These are phyloP conservation scores for Australoheros facetus DNA, from an alignment of 2,797 vertebrate species.

Conservation along the genomic window DNA sequence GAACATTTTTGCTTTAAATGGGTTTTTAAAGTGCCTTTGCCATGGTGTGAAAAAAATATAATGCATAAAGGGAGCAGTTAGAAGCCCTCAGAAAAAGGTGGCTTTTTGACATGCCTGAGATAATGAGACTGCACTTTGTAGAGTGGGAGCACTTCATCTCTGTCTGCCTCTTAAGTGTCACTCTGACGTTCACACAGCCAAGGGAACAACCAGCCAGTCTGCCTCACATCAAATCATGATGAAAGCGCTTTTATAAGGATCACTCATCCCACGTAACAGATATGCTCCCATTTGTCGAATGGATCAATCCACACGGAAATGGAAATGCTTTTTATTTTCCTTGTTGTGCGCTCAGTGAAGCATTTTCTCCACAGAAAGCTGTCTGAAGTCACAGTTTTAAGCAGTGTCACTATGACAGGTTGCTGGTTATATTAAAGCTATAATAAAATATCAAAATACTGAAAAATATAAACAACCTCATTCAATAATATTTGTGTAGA, in stretches of 20 bases:
- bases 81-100: neutral
- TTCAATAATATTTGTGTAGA: too few relatives aligned
- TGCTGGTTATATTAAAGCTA: neutral
- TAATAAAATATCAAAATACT: neutral
- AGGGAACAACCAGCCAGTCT: neutral
- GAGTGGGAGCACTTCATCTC: neutral
- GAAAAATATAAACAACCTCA: neutral
- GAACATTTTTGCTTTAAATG: neutral
- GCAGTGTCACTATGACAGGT: neutral
- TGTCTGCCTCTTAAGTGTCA: neutral
- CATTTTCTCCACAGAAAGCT: neutral
- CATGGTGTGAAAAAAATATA: neutral
- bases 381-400: neutral
- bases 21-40: neutral
- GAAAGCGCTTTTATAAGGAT: neutral
- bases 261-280: neutral
- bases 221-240: neutral
- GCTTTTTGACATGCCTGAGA: neutral
- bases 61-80: neutral
- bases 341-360: neutral
- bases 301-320: neutral
- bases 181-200: neutral
- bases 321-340: neutral
- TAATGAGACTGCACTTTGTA: slow-evolving; percentile 7
- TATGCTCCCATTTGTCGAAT: neutral